These are phyloP conservation scores for Pteropus rufus DNA, from an alignment of 2,797 vertebrate species.

Conservation along the genomic window DNA sequence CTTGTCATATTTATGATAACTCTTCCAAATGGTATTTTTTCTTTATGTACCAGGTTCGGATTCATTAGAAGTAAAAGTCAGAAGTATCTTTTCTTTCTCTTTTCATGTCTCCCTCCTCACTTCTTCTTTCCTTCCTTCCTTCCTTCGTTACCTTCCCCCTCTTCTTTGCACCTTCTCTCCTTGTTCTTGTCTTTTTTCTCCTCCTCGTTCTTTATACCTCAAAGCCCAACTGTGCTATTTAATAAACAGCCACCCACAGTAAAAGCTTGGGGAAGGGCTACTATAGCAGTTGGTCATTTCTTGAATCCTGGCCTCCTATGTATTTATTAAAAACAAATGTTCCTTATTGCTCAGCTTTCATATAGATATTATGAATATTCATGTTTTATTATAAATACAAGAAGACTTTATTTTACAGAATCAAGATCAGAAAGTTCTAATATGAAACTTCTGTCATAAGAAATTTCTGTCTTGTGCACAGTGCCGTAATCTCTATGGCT, in stretches of 20 bases:
- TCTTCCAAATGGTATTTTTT: neutral
- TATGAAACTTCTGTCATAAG: neutral
- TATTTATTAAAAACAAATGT: neutral
- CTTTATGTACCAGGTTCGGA: neutral
- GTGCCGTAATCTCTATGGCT: neutral
- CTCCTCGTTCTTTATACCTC: neutral
- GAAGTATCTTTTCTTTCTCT: neutral
- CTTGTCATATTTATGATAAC: neutral
- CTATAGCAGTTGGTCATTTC: neutral
- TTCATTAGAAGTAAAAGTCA: neutral
- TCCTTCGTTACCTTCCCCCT: neutral
- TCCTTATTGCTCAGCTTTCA: neutral
- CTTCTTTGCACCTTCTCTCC: neutral
- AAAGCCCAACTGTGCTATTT: neutral
- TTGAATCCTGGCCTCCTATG: neutral
- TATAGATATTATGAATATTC: neutral
- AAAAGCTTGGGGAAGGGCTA: neutral
- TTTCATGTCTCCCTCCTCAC: neutral
- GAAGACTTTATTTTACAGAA: conserved; percentile 6
- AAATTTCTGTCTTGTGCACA: neutral
- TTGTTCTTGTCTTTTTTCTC: neutral
- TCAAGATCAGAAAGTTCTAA: neutral
- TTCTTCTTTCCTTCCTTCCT: neutral
- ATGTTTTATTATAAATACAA: neutral
- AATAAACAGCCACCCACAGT: neutral